Conservation (phyloP, 2,113 vertebrate species). For the Ictidomys tridecemlineatus region DNA sequence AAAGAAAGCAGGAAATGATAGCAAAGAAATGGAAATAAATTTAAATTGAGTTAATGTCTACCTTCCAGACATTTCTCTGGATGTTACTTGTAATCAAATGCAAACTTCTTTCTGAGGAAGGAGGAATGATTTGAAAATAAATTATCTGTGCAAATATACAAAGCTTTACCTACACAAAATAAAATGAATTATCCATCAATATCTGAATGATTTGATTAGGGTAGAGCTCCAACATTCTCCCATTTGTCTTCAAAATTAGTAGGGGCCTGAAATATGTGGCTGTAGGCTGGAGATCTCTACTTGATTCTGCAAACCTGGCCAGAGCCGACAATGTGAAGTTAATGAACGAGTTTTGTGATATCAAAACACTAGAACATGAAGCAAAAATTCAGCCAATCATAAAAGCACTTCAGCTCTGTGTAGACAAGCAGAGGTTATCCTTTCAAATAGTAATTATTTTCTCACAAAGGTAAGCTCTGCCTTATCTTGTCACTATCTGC, state of each 20-base stretch:
- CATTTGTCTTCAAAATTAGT: background rate
- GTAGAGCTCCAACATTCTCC: background rate
- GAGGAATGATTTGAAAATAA: slow-evolving; percentile 53
- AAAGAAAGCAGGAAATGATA: slow-evolving; percentile 59
- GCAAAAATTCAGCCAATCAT: background rate
- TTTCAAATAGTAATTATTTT: slow-evolving; percentile 44
- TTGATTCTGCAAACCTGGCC: background rate
- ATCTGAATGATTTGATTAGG: background rate
- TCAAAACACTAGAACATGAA: background rate
- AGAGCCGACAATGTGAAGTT: background rate
- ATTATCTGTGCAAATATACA: slow-evolving; percentile 40
- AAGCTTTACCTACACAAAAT: slow-evolving; percentile 16
- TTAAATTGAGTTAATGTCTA: slow-evolving; percentile 51
- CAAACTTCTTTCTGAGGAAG: slow-evolving; percentile 35
- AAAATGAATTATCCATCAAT: slow-evolving; percentile 17
- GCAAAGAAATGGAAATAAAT: slow-evolving; percentile 26
- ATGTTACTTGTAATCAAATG: slow-evolving; percentile 32
- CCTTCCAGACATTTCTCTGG: slow-evolving; percentile 52
- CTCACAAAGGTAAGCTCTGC: background rate
- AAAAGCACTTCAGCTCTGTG: slow-evolving; percentile 16
- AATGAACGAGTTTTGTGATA: background rate
- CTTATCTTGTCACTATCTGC: background rate
- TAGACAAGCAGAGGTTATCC: background rate
- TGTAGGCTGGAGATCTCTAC: background rate
- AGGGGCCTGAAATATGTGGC: accelerated